Evolutionary conservation across 2,888 invertebrate genomes (phyloP), one percentile per base, ranked within the genome.

Genomic region (Eupithecia subfuscata): DNA sequence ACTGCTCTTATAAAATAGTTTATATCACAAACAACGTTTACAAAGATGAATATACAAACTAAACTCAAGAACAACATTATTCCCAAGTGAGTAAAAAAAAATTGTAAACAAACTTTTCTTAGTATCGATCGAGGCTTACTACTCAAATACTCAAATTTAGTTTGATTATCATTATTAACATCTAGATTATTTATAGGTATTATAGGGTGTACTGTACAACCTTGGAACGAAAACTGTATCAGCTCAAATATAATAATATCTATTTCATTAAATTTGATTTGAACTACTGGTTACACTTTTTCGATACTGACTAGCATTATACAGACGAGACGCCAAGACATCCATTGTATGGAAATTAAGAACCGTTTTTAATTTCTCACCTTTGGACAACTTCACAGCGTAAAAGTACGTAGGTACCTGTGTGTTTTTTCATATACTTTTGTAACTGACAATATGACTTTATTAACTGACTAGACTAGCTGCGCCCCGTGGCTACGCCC

Each of bases 1-100:
- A 96, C 93, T 88, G 97, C 96, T 83, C 97, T 95, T 80, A 96
- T 87, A 86, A 97, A 96, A 89, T 98, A 97, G 89, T 97, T 97
- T 65, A 97, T 90, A 90, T 98, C 97, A 83, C 96, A 95, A 74
- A 96, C 87, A 70, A 95, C 91, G 85, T 97, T 96, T 11, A 97
- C 87, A 45, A 96, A 82, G 76, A 96, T 84, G 79, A 91, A 84
- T 75, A 85, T 30, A 64, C 82, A 64, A 60, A 86, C 72, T 72
- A 85, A 48, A 74, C 77, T 85, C 16, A 84, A 67, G 74, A 80
- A 86, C 80, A 90, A 82, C 86, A 87, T 88, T 40, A 37, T 75
- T 67, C 40, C 9, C 9, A 22, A 22, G 11, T 0, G 0, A 56
- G n/a, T n/a, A 18, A 52, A 11, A 22, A 22, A 8, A n/a, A 45